Base-by-base conservation (phyloP, 2,888 invertebrate species). In the Meghimatium bilineatum region DNA sequence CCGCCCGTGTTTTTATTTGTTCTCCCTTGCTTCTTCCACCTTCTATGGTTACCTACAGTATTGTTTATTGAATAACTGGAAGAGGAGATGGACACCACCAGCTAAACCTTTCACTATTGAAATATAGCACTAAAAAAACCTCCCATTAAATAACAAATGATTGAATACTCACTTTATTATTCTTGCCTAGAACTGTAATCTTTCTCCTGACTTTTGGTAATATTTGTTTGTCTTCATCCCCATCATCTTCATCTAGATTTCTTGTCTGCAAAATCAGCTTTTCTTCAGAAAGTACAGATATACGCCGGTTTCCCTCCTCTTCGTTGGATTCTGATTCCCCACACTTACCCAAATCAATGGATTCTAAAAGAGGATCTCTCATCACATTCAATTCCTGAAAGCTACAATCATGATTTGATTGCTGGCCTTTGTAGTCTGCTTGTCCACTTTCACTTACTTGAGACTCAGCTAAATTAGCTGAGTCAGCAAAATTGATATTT, bases 181-280 rank as follows among this genome's bases (percentile, higher is more conserved):
- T 75, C 34, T 34, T 79, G 34, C 84, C 84, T 10, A 84, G 56
- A 34, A 84, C 67, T 36, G 84, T 80, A 38, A 84, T 84, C 63
- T 84, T 84, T 71, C 80, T 84, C 67, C 80, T 84, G 10, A 74
- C 44, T 71, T 76, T 84, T 63, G 84, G 84, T 26, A 80, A 80
- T n/a, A 56, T 8, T 34, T 82, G 67, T 63, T 38, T 78, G 32
- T n/a, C 36, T 32, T 52, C 32, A 23, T 74, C 38, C 26, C 23
- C 69, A 34, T 69, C 74, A 32, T 1, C 32, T n/a, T 0, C 12
- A 26, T 71, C 69, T 72, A 6, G 6, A n/a, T 20, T 72, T 36
- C 29, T 12, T 17, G 72, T 74, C 74, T 74, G 52, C 32, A 74
- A 56, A n/a, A 74, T 29, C 17, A 74, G 49, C 32, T 52, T 74